Conservation (phyloP, 2,888 invertebrate species). For the Iphiclides podalirius region DNA sequence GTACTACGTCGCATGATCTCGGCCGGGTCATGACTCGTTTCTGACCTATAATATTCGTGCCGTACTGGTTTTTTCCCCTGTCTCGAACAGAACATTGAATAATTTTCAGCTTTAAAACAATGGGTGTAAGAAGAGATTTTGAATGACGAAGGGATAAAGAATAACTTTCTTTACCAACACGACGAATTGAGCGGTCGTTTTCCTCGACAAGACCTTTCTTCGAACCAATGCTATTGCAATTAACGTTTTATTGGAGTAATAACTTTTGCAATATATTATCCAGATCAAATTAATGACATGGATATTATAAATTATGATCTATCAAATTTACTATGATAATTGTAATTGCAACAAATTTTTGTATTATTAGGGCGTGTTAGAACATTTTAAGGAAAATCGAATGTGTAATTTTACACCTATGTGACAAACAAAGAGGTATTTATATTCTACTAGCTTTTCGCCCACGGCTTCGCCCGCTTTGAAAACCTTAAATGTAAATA, state of each 20-base stretch:
- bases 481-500: too few species aligned
- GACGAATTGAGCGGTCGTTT: slow-evolving; percentile 35
- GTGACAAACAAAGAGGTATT: too few species aligned
- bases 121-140: slow-evolving; percentile 39
- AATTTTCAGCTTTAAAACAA: slow-evolving; percentile 42
- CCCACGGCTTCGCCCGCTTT: too few species aligned
- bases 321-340: too few species aligned
- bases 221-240: slow-evolving; percentile 31
- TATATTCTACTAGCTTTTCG: too few species aligned
- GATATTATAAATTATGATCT: not conserved
- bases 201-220: slow-evolving; percentile 40
- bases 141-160: slow-evolving; percentile 29
- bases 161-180: slow-evolving; percentile 51
- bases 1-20: slow-evolving; percentile 21
- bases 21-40: slow-evolving; percentile 52
- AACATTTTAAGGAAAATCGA: too few species aligned
- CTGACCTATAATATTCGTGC: slow-evolving; percentile 70
- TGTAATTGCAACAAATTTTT: too few species aligned
- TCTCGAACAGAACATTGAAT: slow-evolving; percentile 29
- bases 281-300: not conserved
- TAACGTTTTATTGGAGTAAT: not conserved
- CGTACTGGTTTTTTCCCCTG: slow-evolving; percentile 62
- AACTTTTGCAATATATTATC: not conserved
- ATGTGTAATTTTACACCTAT: too few species aligned
- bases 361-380: too few species aligned